Evolutionary conservation across 2,888 invertebrate species (phyloP).

Genomic region (Belgica antarctica): DNA sequence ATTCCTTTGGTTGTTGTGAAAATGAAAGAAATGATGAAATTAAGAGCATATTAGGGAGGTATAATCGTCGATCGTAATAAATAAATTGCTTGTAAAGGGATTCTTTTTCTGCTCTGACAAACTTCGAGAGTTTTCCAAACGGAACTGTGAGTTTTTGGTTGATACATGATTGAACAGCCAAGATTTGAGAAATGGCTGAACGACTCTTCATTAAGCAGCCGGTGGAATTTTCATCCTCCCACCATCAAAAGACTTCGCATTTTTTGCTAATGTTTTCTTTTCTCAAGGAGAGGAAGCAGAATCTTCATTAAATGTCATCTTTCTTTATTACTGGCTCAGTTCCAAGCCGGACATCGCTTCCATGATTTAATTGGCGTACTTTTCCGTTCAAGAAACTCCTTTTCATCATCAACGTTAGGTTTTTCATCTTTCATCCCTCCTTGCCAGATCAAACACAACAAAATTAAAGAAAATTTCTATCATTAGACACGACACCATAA

Average conservation of each 20-base stretch:
- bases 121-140: neutral
- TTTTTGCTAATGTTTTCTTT: conserved; percentile 1
- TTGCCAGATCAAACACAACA: neutral
- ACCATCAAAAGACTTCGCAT: neutral
- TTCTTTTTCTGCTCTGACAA: neutral
- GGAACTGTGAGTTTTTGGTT: neutral
- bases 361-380: conserved; percentile 9
- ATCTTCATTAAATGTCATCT: conserved; percentile 20
- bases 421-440: conserved; percentile 3
- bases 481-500: neutral
- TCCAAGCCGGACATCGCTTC: neutral
- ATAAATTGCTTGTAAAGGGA: conserved; percentile 22
- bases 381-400: conserved; percentile 1
- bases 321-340: conserved; percentile 9
- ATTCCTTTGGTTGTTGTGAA: no score
- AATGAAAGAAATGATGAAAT: no score
- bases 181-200: neutral
- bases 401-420: neutral
- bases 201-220: neutral
- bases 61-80: conserved; percentile 9
- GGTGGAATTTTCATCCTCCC: neutral
- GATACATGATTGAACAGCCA: conserved; percentile 1
- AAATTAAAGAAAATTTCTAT: conserved; percentile 18
- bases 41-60: no score
- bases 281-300: neutral